A percentile compares a stretch with the other conserved stretches of the same genome.
These are phyloP conservation scores for Aporophyla lueneburgensis DNA, from an alignment of 2,888 invertebrate genomes.

Conservation along the genomic window DNA sequence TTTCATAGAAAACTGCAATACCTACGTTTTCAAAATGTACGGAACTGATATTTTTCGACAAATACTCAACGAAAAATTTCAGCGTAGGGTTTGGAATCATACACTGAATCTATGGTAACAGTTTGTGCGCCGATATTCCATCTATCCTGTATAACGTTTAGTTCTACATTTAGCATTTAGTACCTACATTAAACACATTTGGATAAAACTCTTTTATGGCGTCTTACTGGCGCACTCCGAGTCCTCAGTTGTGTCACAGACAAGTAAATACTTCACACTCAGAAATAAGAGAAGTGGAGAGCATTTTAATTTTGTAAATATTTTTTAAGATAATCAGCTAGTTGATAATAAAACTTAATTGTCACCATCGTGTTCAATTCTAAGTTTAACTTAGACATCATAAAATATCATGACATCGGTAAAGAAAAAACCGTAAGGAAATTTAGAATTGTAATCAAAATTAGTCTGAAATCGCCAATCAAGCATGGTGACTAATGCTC, in stretches of 20 bases:
- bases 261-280: background rate
- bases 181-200: slow-evolving; percentile 16
- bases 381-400: background rate
- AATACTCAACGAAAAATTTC: no score
- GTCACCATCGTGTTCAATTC: background rate
- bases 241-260: background rate
- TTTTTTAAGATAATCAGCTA: background rate
- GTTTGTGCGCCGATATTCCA: no score
- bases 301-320: background rate
- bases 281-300: background rate
- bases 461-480: background rate
- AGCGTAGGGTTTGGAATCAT: no score
- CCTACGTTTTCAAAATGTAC: no score
- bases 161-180: slow-evolving; percentile 1
- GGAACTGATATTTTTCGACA: no score
- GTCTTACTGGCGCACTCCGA: background rate
- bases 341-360: background rate
- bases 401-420: background rate
- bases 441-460: background rate
- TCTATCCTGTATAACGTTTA: background rate
- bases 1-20: no score
- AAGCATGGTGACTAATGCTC: background rate
- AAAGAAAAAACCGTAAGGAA: no score
- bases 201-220: background rate
- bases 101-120: no score